Percentiles rank a stretch among this genome's conserved stretches.
Conservation (phyloP, 2,113 vertebrate genomes). For the Pollimyrus isidori region DNA sequence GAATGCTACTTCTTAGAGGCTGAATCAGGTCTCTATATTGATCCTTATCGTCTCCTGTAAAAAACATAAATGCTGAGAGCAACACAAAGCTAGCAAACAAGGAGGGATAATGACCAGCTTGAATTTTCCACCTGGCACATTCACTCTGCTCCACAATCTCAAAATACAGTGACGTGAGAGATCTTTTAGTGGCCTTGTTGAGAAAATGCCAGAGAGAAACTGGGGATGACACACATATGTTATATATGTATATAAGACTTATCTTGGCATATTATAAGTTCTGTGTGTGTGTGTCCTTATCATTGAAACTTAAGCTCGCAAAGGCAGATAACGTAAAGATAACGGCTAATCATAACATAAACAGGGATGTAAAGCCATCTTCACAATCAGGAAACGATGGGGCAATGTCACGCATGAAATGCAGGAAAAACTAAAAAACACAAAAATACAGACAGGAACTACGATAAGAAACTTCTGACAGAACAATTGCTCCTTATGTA, state of each 20-base stretch:
- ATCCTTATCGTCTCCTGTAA: not conserved
- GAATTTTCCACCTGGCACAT: not conserved
- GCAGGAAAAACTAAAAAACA: conserved; percentile 32
- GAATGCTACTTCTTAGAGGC: not conserved
- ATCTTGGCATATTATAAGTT: conserved; percentile 31
- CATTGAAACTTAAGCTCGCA: conserved; percentile 31
- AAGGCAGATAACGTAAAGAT: conserved; percentile 32
- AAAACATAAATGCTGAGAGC: not conserved
- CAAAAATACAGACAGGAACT: conserved; percentile 23
- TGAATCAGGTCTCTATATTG: not conserved
- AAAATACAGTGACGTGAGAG: not conserved
- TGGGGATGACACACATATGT: conserved; percentile 20
- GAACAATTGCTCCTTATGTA: conserved; percentile 37
- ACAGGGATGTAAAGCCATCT: conserved; percentile 31
- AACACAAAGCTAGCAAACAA: not conserved
- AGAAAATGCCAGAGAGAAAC: conserved; percentile 12
- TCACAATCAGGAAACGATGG: conserved; percentile 40
- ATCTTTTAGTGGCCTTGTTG: not conserved
- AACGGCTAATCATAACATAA: conserved; percentile 28
- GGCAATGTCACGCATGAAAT: conserved; percentile 35
- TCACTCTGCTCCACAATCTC: not conserved
- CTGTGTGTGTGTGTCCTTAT: conserved; percentile 28
- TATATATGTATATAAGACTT: not conserved
- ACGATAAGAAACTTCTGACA: conserved; percentile 25
- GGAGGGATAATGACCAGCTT: not conserved